Base-by-base conservation (phyloP, 2,797 vertebrate species). In the Monodelphis domestica region DNA sequence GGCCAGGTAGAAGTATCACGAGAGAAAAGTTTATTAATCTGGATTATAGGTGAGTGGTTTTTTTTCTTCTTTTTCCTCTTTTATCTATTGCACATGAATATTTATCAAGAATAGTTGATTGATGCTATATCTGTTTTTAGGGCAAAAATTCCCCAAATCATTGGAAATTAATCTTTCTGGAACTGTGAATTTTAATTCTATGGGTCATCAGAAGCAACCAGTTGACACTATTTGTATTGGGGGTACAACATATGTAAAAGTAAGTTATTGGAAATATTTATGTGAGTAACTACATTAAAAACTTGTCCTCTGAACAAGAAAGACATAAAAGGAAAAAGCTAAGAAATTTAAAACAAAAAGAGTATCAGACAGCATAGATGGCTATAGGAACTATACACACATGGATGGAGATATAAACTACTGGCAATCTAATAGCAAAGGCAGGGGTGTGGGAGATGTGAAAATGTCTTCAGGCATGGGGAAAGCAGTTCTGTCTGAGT, bases 131-230 rank as follows among this genome's bases (percentile, higher is more conserved):
- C 63, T 97, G 53, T 94, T 96, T 97, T 93, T 95, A 99, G 99
- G 99, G 94, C 99, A 99, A 97, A 99, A 99, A 97, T 99, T 99
- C 96, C 99, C 99, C 55, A 99, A 99, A 96, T 99, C 98, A 91
- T 98, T 99, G 95, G 99, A 99, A 97, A 98, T 99, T 96, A 98
- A 98, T n/a, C 98, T 99, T 97, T 98, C 99, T 55, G 99, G 99
- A 94, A 98, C 97, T n/a, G 93, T 99, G 95, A 97, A 96, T 94
- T 99, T 99, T 94, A 98, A 98, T 91, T 21, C 97, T 0, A 96
- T 93, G 33, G 94, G 93, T 87, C 98, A 97, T 93, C 96, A 95
- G 5, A 97, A 98, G 92, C 97, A 98, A 97, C 99, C 98, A 0
- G 98, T 98, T 94, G 99, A 99, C 97, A 98, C 99, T 1, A 97